Evolutionary conservation across 2,888 invertebrate genomes (phyloP), one percentile per base, ranked within the genome.

Genomic region (Drosophila merina): DNA sequence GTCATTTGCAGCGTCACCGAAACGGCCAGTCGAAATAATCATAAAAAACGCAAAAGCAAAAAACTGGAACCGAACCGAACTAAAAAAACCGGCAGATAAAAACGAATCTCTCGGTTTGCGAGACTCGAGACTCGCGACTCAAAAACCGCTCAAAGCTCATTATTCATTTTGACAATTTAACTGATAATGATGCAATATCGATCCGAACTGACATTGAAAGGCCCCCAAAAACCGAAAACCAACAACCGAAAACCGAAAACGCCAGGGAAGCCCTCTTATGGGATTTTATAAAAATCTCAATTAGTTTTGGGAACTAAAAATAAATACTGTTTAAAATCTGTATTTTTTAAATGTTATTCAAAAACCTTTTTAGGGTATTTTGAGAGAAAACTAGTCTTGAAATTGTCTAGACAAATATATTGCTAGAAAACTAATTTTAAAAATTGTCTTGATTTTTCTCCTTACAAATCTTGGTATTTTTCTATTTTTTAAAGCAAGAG

Each of bases 181-280:
- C 89, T 90, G 91, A 91, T 91, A 91, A 89, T 90, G 90, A 90
- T 91, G 90, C 89, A 90, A 90, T 90, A 88, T 78, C 59, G 63
- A 72, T 77, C 70, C 72, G 81, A 75, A 87, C 78, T 76, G 87
- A 72, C 85, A 87, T 81, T 80, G 86, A 81, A 81, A 84, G 78
- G 72, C 81, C 74, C 75, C 77, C 8, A 3, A 12, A 40, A 42
- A 40, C 40, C 12, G 3, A 40, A 42, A 42, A 7, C 40, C 1
- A n/a, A 83, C n/a, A 75, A 79, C 69, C 72, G 69, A 28, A 28
- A 40, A 6, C 40, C 1, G 40, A 83, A 75, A 79, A 71, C 72
- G 69, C 73, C 57, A 76, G 80, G 67, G 58, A 54, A 59, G 71
- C 72, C 54, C n/a, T n/a, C 20, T 20, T 25, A 0, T 2, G 4